Evolutionary conservation across 1,140 invertebrate species (phyloP).

Genomic region (Ooceraea biroi): DNA sequence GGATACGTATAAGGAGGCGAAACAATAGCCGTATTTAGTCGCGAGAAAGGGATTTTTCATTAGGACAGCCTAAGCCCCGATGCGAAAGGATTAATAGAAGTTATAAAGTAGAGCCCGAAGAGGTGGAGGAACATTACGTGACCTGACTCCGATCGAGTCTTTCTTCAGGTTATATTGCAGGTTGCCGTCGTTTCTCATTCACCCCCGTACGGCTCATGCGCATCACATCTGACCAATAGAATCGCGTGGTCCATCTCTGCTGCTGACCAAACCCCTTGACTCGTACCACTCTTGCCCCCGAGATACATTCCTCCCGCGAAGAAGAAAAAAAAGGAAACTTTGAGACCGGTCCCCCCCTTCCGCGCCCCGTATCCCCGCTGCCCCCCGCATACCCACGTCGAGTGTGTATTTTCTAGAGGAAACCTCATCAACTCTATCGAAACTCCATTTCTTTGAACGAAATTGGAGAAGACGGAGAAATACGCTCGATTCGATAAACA

Average conservation of each 20-base stretch:
- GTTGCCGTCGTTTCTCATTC: conserved; percentile 78
- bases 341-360: conserved; percentile 61
- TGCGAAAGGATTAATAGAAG: conserved; percentile 79
- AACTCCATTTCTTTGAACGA: conserved; percentile 76
- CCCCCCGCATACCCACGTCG: conserved; percentile 58
- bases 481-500: conserved; percentile 67
- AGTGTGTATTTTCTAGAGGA: conserved; percentile 76
- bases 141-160: conserved; percentile 78
- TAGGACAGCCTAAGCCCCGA: conserved; percentile 76
- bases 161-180: conserved; percentile 79
- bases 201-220: conserved; percentile 76
- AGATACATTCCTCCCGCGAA: conserved; percentile 74
- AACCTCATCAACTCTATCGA: conserved; percentile 77
- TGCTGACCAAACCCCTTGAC: conserved; percentile 78
- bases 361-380: not conserved
- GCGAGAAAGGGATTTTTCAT: conserved; percentile 75
- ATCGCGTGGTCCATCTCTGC: conserved; percentile 78
- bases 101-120: conserved; percentile 78
- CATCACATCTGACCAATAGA: conserved; percentile 78
- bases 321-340: conserved; percentile 74
- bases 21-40: conserved; percentile 57
- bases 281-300: conserved; percentile 76
- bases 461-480: conserved; percentile 74
- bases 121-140: conserved; percentile 79
- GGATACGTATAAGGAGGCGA: conserved; percentile 27